Percentiles rank a stretch among this genome's conserved stretches.
Evolutionary conservation across 2,113 vertebrate genomes (phyloP).

Genomic region (Onychorhynchus coronatus): DNA sequence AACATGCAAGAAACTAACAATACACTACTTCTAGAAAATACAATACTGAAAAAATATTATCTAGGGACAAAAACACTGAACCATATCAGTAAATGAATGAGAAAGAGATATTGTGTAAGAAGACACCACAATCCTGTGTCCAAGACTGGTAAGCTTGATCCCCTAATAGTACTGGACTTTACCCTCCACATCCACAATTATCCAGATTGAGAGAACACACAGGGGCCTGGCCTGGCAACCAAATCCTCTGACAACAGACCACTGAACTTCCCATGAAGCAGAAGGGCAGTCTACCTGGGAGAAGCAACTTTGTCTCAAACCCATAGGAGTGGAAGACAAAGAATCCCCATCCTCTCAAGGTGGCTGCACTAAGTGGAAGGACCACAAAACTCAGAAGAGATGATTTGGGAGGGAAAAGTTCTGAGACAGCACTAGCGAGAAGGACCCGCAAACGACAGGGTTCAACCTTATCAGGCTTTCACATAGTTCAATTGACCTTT

Average conservation of each 20-base stretch:
- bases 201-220: neutral
- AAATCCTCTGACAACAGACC: neutral
- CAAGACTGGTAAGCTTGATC: neutral
- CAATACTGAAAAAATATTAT: neutral
- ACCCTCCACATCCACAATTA: neutral
- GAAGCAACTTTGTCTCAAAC: neutral
- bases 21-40: neutral
- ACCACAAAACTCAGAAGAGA: neutral
- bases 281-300: neutral
- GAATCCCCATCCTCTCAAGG: neutral
- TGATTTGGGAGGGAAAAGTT: neutral
- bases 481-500: neutral
- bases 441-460: neutral
- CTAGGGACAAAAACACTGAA: neutral
- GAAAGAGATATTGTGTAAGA: neutral
- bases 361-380: neutral
- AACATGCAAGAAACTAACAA: neutral
- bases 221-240: neutral
- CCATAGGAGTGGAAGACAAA: neutral
- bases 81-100: neutral
- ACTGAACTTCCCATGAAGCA: neutral
- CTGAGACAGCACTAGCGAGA: neutral
- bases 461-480: neutral
- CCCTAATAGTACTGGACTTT: neutral
- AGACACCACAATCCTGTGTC: neutral